phyloP scores from a whole-genome alignment of 2,888 invertebrate genomes.

The Acrocyrtus sp. region DNA sequence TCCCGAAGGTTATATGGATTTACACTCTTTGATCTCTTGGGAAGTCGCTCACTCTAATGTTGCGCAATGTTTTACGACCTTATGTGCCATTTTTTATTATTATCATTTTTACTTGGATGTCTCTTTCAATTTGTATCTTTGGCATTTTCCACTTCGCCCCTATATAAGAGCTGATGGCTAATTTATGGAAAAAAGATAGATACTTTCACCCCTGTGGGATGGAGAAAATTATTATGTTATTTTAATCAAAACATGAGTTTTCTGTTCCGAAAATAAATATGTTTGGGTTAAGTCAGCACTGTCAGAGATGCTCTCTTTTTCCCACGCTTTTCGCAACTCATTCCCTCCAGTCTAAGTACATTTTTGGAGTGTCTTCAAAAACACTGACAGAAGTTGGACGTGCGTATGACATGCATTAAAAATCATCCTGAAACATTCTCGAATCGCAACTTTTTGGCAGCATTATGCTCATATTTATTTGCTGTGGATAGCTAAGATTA shows the following conservation, averaged over 20 bases:
- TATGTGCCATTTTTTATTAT: too few relatives aligned
- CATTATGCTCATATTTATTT: not conserved
- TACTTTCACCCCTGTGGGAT: not conserved
- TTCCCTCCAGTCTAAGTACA: not conserved
- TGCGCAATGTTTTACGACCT: conserved; percentile 12
- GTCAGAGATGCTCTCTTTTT: not conserved
- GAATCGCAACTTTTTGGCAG: not conserved
- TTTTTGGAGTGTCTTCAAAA: not conserved
- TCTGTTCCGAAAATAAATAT: too few relatives aligned
- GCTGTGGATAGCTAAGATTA: not conserved
- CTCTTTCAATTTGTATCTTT: not conserved
- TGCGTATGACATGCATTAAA: too few relatives aligned
- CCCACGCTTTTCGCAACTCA: not conserved
- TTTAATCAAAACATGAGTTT: not conserved
- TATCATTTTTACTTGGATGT: conserved; percentile 1
- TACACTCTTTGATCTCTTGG: conserved; percentile 48
- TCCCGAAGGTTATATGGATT: conserved; percentile 53
- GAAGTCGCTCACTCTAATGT: too few relatives aligned
- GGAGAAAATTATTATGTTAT: not conserved
- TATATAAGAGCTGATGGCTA: conserved; percentile 31
- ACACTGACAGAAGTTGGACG: not conserved
- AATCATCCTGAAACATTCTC: too few relatives aligned
- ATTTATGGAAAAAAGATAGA: conserved; percentile 36
- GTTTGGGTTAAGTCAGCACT: too few relatives aligned
- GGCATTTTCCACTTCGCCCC: not conserved